Base-by-base conservation (phyloP, 2,113 vertebrate genomes). In the Sinocyclocheilus grahami region DNA sequence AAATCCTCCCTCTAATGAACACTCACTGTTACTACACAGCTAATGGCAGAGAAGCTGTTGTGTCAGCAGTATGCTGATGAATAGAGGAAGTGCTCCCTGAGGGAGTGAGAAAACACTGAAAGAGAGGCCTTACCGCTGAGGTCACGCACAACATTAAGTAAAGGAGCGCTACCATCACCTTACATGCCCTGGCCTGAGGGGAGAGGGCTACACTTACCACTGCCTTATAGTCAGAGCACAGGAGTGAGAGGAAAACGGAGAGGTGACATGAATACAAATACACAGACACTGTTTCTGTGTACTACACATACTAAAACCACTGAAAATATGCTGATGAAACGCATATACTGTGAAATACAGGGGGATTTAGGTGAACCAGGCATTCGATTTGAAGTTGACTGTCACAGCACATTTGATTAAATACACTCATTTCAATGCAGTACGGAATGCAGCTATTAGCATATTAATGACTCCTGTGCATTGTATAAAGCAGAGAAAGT, bases 381-480 rank as follows among this genome's bases (percentile, higher is more conserved):
- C 51, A 53, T 30, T 77, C 1, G 20, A 74, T n/a, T 74, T 74
- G 48, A 53, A 77, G 51, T 53, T 78, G 8, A 78, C 42, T 55
- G 9, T 78, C 27, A 78, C 51, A 37, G 51, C 51, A 78, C 30
- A 33, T 58, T 78, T 58, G 76, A 78, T 78, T 78, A 55, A 78
- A 55, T 58, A 78, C n/a, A 3, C 42, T 76, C n/a, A 16, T 76
- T 76, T 76, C 42, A 24, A 42, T 48, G 74, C 76, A 78, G 76
- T 37, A 37, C 27, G 18, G 76, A 20, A 58, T 78, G 53, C 48
- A 30, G 48, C 27, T 58, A 78, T 78, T 78, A 33, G 76, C 76
- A 78, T 78, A 78, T 78, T 78, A 78, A 78, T 78, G 76, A 78
- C 72, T 75, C 72, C 22, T 48, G 72, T 75, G 72, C 72, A 48